Evolutionary conservation across 2,888 invertebrate genomes (phyloP), one percentile per base, ranked within the genome.

Genomic region (Odontocerum albicorne): DNA sequence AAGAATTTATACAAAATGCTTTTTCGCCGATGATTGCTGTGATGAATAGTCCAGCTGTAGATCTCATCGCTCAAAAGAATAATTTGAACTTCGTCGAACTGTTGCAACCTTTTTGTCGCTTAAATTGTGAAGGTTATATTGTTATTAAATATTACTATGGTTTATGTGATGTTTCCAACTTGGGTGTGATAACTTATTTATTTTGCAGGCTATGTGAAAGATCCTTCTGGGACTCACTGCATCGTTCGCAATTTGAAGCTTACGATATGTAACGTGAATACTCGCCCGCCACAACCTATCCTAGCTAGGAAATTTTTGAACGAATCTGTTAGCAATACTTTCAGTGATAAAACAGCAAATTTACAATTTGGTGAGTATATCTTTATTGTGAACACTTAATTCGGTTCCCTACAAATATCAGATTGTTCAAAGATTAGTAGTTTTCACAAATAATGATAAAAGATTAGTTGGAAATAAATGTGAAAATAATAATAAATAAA

Each of bases 1-100:
- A 90, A 65, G 94, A 96, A 73, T 91, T 94, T 70, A 90, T 96
- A 63, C 88, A 90, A 72, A 88, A 87, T 72, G 87, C 92, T 35
- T 96, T 96, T 74, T 91, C 91, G 39, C 96, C 96, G 1, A 83
- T 90, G 70, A 82, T 96, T 62, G 95, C 93, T 43, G 89, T 92
- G 17, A 76, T 95, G 63, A 87, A 88, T 67, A 93, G 92, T 66
- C 77, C 85, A 35, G 83, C 86, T 70, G 96, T 92, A 8, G 92
- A 95, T 66, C 82, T 85, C 66, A 77, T 90, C 52, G 92, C 95
- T 66, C 85, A 87, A 63, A 94, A 93, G 69, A 96, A 96, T 72
- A 93, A 95, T 75, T 78, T 97, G 59, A 86, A 88, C 27, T 93
- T 96, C 68, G 86, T 89, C 49, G 94, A 96, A 74, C 73, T 97